Percentiles rank a stretch among this genome's conserved stretches.
Conservation (phyloP, 2,888 invertebrate species). For the Phrixothrix hirtus region DNA sequence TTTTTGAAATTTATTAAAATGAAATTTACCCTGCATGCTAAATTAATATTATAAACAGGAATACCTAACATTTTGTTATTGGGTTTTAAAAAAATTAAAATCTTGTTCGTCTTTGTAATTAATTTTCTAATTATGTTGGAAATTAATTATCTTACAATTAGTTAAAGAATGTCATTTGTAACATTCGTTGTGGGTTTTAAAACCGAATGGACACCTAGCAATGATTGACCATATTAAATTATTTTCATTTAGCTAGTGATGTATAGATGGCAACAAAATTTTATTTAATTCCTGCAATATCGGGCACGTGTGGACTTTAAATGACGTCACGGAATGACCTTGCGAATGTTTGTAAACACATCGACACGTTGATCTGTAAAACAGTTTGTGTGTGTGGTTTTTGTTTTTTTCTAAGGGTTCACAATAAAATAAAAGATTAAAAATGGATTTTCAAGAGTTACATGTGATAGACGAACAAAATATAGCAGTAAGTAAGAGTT, state of each 20-base stretch:
- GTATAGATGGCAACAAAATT: background rate
- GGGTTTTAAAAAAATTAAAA: too few relatives aligned
- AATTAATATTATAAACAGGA: too few relatives aligned
- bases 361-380: slow-evolving; percentile 61
- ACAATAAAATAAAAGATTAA: slow-evolving; percentile 45
- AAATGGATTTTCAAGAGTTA: slow-evolving; percentile 67
- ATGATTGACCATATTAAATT: too few relatives aligned
- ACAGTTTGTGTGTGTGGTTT: slow-evolving; percentile 25
- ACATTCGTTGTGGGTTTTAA: too few relatives aligned
- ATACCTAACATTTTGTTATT: too few relatives aligned
- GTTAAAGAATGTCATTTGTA: too few relatives aligned
- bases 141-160: too few relatives aligned
- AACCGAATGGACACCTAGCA: too few relatives aligned
- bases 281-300: slow-evolving; percentile 16
- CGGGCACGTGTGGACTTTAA: slow-evolving; percentile 25
- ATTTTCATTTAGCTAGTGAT: background rate
- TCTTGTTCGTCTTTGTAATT: too few relatives aligned
- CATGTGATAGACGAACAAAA: slow-evolving; percentile 66
- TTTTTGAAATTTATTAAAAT: too few relatives aligned
- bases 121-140: too few relatives aligned
- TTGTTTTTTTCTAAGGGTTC: slow-evolving; percentile 19
- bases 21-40: too few relatives aligned
- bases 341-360: slow-evolving; percentile 78
- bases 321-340: slow-evolving; percentile 64
- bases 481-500: slow-evolving; percentile 60